Evolutionary conservation across 2,113 vertebrate species (phyloP).

Genomic region (Amblyopsis rosae): DNA sequence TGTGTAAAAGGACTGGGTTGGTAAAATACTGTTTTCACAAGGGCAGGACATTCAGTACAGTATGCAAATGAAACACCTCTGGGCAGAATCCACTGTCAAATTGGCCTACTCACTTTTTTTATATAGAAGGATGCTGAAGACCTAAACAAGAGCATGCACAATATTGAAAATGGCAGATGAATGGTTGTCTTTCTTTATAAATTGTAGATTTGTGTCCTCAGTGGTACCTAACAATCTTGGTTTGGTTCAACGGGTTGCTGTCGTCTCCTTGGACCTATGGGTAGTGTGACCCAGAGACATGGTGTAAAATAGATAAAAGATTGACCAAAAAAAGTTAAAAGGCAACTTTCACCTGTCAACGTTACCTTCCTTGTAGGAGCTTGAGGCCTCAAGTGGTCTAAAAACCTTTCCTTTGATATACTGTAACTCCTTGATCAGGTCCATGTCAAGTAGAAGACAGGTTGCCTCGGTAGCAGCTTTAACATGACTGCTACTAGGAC

Average conservation of each 20-base stretch:
- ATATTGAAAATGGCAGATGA: background rate
- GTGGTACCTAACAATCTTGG: background rate
- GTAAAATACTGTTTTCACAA: constrained; percentile 38
- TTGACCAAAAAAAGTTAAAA: too few relatives aligned
- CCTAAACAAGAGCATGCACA: background rate
- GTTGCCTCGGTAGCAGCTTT: too few relatives aligned
- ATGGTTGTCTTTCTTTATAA: background rate
- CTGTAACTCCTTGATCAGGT: too few relatives aligned
- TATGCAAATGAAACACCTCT: constrained; percentile 49
- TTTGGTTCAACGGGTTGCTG: background rate
- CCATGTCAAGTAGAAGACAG: too few relatives aligned
- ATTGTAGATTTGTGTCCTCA: background rate
- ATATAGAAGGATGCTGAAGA: background rate
- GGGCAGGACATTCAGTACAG: constrained; percentile 32
- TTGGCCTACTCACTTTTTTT: background rate
- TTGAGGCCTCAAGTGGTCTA: too few relatives aligned
- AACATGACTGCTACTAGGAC: too few relatives aligned
- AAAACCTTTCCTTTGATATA: too few relatives aligned
- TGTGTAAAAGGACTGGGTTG: constrained; percentile 14
- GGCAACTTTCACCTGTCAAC: too few relatives aligned
- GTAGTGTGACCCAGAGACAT: background rate
- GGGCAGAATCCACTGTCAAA: constrained; percentile 33
- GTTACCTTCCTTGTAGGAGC: too few relatives aligned
- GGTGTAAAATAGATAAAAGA: background rate
- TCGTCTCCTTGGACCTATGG: background rate